A percentile compares a stretch with the other conserved stretches of the same genome.
Conservation (phyloP, 2,113 vertebrate species). For the Atrichornis clamosus region DNA sequence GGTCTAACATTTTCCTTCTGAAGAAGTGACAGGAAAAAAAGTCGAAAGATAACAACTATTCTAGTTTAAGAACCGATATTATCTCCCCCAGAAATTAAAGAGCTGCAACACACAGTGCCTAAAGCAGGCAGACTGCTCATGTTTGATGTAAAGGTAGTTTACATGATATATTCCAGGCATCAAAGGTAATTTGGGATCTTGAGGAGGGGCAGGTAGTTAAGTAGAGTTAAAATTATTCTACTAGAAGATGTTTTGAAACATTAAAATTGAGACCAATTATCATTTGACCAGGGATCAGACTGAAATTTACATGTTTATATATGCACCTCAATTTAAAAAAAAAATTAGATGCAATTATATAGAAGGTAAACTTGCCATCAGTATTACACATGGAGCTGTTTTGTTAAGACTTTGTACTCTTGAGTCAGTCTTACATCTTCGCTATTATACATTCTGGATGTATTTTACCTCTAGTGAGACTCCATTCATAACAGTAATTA, state of each 20-base stretch:
- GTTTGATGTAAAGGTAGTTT: not conserved
- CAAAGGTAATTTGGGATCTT: not conserved
- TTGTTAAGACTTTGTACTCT: not conserved
- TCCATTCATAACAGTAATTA: not conserved
- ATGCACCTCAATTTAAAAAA: not conserved
- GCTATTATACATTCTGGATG: not conserved
- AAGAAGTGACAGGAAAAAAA: not conserved
- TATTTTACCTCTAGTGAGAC: not conserved
- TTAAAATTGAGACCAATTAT: not conserved
- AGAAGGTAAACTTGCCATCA: not conserved
- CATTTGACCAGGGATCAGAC: not conserved
- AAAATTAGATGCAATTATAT: not conserved
- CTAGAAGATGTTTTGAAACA: not conserved
- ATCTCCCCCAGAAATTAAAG: not conserved
- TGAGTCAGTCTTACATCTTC: not conserved
- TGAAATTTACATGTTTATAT: not conserved
- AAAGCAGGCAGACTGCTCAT: not conserved
- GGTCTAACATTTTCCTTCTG: not conserved
- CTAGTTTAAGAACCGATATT: not conserved
- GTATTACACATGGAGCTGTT: not conserved
- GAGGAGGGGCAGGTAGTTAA: not conserved
- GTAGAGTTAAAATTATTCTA: not conserved
- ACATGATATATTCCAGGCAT: not conserved
- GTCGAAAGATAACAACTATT: not conserved
- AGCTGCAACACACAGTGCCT: not conserved